phyloP scores from a whole-genome alignment of 2,888 invertebrate species.

The Nasonia oneida region DNA sequence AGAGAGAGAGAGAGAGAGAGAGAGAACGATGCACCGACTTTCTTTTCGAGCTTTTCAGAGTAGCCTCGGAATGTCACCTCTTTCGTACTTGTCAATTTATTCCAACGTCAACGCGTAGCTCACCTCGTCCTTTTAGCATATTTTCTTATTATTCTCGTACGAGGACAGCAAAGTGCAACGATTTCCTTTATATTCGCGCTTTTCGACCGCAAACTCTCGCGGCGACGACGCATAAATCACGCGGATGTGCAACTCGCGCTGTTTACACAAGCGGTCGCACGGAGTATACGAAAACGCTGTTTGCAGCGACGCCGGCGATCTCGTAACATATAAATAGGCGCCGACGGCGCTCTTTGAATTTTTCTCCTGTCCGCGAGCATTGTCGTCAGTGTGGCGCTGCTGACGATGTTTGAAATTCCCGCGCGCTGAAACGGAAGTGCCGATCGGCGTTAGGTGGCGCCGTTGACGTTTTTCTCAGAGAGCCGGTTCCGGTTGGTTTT shows the following conservation, averaged over 20 bases:
- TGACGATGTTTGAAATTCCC: not conserved
- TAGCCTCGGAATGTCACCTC: not conserved
- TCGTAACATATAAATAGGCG: constrained; percentile 34
- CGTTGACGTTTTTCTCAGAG: not conserved
- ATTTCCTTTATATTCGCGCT: not conserved
- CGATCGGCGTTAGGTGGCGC: not conserved
- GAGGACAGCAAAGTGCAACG: too few relatives aligned
- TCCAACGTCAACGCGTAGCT: not conserved
- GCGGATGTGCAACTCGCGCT: constrained; percentile 10
- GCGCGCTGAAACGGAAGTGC: constrained; percentile 4
- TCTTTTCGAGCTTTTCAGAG: not conserved
- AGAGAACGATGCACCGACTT: not conserved
- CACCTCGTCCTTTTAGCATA: not conserved
- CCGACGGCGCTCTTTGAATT: not conserved
- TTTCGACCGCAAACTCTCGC: not conserved
- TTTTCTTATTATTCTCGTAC: too few relatives aligned
- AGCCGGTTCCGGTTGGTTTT: not conserved
- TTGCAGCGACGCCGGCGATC: constrained; percentile 43
- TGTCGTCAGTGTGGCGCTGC: not conserved
- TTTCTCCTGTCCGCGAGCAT: not conserved
- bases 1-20: too few relatives aligned
- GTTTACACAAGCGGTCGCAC: constrained; percentile 17
- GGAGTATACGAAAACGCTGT: not conserved
- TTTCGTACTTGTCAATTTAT: not conserved
- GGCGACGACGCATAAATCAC: not conserved